A percentile compares a stretch with the other conserved stretches of the same genome.
Evolutionary conservation across 1,140 invertebrate species (phyloP).

Genomic region (Meteorus sp.): DNA sequence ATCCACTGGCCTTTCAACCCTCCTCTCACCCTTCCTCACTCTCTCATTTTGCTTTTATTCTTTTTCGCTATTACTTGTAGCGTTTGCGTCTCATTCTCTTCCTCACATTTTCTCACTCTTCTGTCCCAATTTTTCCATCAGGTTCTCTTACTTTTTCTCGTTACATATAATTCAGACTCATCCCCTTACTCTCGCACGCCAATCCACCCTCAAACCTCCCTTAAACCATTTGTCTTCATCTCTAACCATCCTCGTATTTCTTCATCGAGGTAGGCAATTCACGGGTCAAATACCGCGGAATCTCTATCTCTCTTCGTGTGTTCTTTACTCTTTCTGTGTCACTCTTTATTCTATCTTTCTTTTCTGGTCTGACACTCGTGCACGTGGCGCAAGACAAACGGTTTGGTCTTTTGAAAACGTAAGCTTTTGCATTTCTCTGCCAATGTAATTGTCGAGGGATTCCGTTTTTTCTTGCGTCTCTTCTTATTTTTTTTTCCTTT

Average conservation of each 20-base stretch:
- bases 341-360: no score
- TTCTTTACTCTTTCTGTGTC: no score
- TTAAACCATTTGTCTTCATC: constrained; percentile 24
- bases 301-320: no score
- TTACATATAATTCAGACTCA: no score
- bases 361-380: no score
- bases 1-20: constrained; percentile 2
- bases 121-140: background rate
- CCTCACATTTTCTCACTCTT: background rate
- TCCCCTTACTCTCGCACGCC: background rate
- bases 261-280: constrained; percentile 17
- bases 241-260: constrained; percentile 22
- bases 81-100: constrained; percentile 2
- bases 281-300: constrained; percentile 19
- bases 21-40: background rate
- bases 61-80: constrained; percentile 12
- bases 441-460: no score
- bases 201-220: background rate
- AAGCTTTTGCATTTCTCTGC: no score
- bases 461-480: no score
- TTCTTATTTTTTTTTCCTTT: no score
- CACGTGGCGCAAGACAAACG: constrained; percentile 5
- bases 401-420: no score
- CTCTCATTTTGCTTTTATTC: background rate
- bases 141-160: no score